phyloP scores from a whole-genome alignment of 23 tunicate genomes.

The Botrylloides violaceus region DNA sequence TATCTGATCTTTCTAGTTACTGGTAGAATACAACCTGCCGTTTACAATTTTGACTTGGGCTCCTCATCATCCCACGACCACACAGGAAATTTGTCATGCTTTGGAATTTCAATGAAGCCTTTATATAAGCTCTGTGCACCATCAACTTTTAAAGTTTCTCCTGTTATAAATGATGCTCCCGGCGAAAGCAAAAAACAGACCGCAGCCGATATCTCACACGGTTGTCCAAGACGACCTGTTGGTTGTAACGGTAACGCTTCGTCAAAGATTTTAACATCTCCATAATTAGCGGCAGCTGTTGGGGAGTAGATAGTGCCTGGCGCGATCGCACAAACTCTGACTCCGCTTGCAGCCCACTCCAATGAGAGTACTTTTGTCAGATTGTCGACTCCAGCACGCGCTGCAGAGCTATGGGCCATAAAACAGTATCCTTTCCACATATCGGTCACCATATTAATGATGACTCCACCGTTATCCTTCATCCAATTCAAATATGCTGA shows the following conservation, averaged over 20 bases:
- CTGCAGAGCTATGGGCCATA: conserved; percentile 38
- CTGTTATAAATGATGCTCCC: conserved; percentile 27
- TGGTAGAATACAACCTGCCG: too few relatives aligned
- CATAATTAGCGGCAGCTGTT: conserved; percentile 41
- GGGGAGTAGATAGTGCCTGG: conserved; percentile 37
- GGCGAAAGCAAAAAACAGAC: conserved; percentile 39
- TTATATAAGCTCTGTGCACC: conserved; percentile 34
- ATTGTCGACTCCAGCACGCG: conserved; percentile 38
- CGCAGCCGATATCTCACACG: conserved; percentile 25
- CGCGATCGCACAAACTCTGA: conserved; percentile 30
- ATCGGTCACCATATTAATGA: conserved; percentile 29
- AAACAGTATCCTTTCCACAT: conserved; percentile 25
- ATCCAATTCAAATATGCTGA: conserved; percentile 25
- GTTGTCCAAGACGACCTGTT: conserved; percentile 32
- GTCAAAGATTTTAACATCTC: conserved; percentile 23
- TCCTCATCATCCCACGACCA: conserved; percentile 17
- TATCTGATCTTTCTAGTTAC: too few relatives aligned
- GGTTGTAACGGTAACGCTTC: conserved; percentile 11
- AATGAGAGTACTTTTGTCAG: conserved; percentile 29
- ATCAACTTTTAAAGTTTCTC: conserved; percentile 40
- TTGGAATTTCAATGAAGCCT: conserved; percentile 8
- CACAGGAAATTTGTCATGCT: conserved; percentile 22
- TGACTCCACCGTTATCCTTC: conserved; percentile 38
- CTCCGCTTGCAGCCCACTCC: conserved; percentile 35
- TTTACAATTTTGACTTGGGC: neutral